Conservation (phyloP, 2,113 vertebrate species). For the Illadopsis cleaveri region DNA sequence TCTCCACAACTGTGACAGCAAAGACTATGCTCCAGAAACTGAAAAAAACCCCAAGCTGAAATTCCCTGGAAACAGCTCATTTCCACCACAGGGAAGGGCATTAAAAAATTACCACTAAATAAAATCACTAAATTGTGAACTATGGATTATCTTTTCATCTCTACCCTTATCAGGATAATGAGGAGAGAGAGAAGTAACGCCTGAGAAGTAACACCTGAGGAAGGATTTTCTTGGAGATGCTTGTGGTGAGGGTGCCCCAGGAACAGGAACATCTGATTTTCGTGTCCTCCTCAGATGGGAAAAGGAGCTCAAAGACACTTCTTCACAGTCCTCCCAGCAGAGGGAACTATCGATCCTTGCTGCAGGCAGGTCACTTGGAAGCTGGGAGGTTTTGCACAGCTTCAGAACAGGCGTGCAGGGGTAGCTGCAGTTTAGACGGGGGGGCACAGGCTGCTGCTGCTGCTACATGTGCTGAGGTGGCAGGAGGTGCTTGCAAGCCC, state of each 20-base stretch:
- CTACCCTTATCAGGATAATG: background rate
- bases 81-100: background rate
- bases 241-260: background rate
- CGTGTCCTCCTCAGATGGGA: background rate
- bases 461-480: background rate
- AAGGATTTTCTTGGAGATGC: background rate
- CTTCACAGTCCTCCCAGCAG: slow-evolving; percentile 36
- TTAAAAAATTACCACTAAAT: background rate
- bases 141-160: background rate
- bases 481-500: background rate
- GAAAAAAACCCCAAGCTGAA: background rate
- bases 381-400: background rate
- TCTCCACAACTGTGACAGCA: background rate
- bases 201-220: accelerated
- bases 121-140: background rate
- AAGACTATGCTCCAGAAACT: background rate
- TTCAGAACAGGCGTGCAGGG: accelerated
- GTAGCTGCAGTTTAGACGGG: background rate
- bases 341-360: slow-evolving; percentile 35
- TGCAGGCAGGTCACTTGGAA: background rate
- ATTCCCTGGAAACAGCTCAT: background rate
- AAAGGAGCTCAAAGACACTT: background rate
- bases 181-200: background rate
- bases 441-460: background rate
- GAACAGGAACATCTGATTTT: background rate